A percentile compares a stretch with the other conserved stretches of the same genome.
These are phyloP conservation scores for Drosophila serrata DNA, from an alignment of 1,140 invertebrate species.

Conservation along the genomic window DNA sequence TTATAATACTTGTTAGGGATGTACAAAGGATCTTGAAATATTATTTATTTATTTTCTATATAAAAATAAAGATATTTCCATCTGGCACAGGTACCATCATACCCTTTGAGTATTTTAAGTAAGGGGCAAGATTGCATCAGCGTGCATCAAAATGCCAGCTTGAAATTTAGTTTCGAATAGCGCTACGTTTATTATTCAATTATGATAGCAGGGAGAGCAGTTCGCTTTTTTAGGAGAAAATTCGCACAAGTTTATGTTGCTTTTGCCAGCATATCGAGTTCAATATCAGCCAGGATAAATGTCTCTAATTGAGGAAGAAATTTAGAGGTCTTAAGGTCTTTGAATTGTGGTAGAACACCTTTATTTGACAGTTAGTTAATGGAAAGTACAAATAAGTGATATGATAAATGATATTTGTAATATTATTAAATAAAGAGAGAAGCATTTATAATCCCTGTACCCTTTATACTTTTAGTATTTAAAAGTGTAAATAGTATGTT, in stretches of 20 bases:
- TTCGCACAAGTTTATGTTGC: neutral
- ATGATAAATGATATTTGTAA: neutral
- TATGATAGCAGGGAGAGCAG: constrained; percentile 31
- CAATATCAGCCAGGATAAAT: constrained; percentile 1
- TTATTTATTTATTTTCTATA: too few species aligned
- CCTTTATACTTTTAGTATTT: neutral
- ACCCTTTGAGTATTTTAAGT: neutral
- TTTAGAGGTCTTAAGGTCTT: neutral
- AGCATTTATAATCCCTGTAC: neutral
- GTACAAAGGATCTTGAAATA: too few species aligned
- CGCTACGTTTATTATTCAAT: constrained; percentile 66
- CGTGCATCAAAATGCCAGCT: constrained; percentile 54
- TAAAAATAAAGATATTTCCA: too few species aligned
- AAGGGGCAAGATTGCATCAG: constrained; percentile 28
- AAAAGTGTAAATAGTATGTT: neutral
- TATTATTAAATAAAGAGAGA: neutral
- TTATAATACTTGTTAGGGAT: too few species aligned
- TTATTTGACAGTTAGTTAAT: neutral
- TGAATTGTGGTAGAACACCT: neutral
- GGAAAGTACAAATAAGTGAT: too few species aligned
- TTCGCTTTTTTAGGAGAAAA: constrained; percentile 7
- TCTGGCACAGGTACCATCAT: too few species aligned
- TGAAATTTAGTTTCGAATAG: constrained; percentile 56
- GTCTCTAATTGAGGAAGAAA: neutral
- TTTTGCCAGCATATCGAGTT: constrained; percentile 2